These are phyloP conservation scores for Ornithoptera alexandrae DNA, from an alignment of 2,888 invertebrate genomes.

Conservation along the genomic window DNA sequence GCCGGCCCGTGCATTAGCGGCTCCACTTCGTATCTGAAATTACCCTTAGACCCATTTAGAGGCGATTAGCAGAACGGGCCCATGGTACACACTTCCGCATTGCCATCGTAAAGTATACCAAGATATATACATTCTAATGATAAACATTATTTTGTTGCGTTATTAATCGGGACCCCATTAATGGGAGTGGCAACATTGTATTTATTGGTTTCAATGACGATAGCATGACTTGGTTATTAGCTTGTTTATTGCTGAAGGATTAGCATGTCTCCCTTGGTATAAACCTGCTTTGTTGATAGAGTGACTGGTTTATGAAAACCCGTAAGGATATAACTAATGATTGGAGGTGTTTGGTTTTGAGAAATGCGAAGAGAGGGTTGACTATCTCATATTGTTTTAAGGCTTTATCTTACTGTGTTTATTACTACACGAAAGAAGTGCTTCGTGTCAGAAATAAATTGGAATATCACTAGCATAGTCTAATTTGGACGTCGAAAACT, in stretches of 20 bases:
- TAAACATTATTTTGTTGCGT: conserved; percentile 26
- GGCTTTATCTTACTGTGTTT: no score
- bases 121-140: conserved; percentile 18
- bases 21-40: conserved; percentile 26
- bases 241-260: conserved; percentile 5
- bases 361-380: not conserved
- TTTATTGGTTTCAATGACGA: conserved; percentile 15
- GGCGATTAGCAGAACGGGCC: conserved; percentile 18
- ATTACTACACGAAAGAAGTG: no score
- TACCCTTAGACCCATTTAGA: conserved; percentile 24
- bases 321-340: not conserved
- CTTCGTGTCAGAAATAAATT: no score
- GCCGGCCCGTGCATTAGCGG: conserved; percentile 22
- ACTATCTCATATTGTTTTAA: no score
- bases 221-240: conserved; percentile 7
- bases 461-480: no score
- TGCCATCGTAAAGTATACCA: conserved; percentile 18
- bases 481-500: no score
- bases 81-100: conserved; percentile 12
- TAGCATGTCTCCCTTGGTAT: not conserved
- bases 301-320: not conserved
- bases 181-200: conserved; percentile 12
- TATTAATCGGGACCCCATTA: conserved; percentile 19
- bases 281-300: not conserved
- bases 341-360: not conserved